phyloP scores from a whole-genome alignment of 2,113 vertebrate species.

The Pseudonaja textilis region DNA sequence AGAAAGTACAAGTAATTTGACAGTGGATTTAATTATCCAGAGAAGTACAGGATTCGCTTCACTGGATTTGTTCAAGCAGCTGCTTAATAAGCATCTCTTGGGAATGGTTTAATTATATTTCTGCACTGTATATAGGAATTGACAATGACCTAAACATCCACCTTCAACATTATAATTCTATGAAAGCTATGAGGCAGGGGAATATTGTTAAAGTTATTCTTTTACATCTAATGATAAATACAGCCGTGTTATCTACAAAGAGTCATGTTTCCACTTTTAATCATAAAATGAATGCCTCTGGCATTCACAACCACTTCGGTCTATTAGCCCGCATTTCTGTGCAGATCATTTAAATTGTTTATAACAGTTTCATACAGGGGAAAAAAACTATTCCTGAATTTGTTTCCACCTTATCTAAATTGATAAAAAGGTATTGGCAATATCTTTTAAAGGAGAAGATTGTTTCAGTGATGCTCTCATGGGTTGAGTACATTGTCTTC shows the following conservation, averaged over 20 bases:
- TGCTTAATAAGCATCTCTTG: neutral
- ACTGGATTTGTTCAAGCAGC: neutral
- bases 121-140: neutral
- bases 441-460: neutral
- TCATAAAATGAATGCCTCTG: neutral
- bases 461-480: neutral
- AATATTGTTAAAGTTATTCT: neutral
- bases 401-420: neutral
- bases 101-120: neutral
- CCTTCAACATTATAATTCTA: neutral
- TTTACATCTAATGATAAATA: neutral
- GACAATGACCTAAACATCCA: neutral
- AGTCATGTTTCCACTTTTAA: neutral
- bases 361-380: neutral
- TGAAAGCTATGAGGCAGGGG: neutral
- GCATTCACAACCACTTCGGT: neutral
- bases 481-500: neutral
- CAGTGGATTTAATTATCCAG: neutral
- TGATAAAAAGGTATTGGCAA: neutral
- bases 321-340: neutral
- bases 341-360: neutral
- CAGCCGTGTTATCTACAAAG: neutral
- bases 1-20: neutral
- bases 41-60: neutral
- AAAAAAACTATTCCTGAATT: neutral